phyloP scores from a whole-genome alignment of 2,888 invertebrate genomes.

The Rhabditophanes sp. region DNA sequence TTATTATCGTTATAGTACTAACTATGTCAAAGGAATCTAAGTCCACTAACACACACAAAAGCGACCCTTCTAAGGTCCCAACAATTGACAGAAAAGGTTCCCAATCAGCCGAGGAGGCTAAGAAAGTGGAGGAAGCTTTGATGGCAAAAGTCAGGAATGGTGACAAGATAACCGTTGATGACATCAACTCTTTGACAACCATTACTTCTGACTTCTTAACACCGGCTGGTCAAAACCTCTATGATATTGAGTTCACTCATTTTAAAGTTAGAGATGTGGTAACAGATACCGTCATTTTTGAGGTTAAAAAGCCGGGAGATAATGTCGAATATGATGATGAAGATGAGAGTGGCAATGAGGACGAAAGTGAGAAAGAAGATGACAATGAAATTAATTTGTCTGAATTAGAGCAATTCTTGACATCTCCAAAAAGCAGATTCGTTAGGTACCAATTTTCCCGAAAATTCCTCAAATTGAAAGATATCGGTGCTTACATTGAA shows the following conservation, averaged over 20 bases:
- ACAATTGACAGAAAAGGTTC: too few species aligned
- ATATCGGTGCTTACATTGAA: constrained; percentile 95
- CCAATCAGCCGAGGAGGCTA: too few species aligned
- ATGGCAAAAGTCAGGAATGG: too few species aligned
- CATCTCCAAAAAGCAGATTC: constrained; percentile 13
- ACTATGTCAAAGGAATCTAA: too few species aligned
- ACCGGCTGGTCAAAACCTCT: constrained; percentile 82
- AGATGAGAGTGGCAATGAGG: constrained; percentile 4
- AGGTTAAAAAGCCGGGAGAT: constrained; percentile 64
- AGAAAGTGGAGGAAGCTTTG: too few species aligned
- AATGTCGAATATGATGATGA: constrained; percentile 5
- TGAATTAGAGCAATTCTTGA: background rate
- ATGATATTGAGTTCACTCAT: constrained; percentile 89
- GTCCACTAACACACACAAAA: too few species aligned
- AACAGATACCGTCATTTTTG: constrained; percentile 71
- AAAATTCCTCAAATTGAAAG: constrained; percentile 68
- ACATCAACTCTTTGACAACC: too few species aligned
- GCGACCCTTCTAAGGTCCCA: too few species aligned
- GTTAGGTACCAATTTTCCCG: constrained; percentile 35
- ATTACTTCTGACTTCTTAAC: constrained; percentile 70
- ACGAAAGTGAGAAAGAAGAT: background rate
- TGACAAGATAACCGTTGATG: too few species aligned
- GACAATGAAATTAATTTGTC: background rate
- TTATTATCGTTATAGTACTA: too few species aligned
- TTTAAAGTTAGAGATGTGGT: constrained; percentile 86